These are phyloP conservation scores for Hucho hucho DNA, from an alignment of 2,113 vertebrate genomes.

Conservation along the genomic window DNA sequence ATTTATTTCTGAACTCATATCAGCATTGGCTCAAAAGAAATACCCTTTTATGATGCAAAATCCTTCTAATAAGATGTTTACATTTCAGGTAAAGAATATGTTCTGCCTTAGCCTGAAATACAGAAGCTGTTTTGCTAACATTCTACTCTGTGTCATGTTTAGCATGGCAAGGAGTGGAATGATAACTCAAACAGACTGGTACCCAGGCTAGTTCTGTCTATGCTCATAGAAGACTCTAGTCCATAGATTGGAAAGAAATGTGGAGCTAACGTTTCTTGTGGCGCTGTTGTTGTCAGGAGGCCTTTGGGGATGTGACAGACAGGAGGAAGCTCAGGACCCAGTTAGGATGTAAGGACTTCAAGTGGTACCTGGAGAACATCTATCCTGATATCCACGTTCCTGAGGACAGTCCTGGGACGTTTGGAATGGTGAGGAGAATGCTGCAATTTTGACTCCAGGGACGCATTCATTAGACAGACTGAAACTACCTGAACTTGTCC, in stretches of 20 bases:
- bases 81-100: too few relatives aligned
- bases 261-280: constrained; percentile 1
- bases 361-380: constrained; percentile 90
- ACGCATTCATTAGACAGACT: too few relatives aligned
- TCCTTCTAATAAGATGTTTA: too few relatives aligned
- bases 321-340: constrained; percentile 79
- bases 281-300: constrained; percentile 75
- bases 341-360: constrained; percentile 89
- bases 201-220: too few relatives aligned
- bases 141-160: too few relatives aligned
- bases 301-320: constrained; percentile 90
- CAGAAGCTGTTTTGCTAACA: too few relatives aligned
- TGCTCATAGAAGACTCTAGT: neutral
- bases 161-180: too few relatives aligned
- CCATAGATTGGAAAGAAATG: neutral
- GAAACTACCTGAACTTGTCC: too few relatives aligned
- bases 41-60: too few relatives aligned
- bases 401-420: constrained; percentile 85
- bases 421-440: constrained; percentile 85
- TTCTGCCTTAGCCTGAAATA: too few relatives aligned
- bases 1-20: neutral
- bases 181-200: too few relatives aligned
- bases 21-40: constrained; percentile 2
- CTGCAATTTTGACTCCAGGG: neutral
- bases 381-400: constrained; percentile 91